Evolutionary conservation across 1,140 invertebrate genomes (phyloP).

Genomic region (Drosophila navojoa): DNA sequence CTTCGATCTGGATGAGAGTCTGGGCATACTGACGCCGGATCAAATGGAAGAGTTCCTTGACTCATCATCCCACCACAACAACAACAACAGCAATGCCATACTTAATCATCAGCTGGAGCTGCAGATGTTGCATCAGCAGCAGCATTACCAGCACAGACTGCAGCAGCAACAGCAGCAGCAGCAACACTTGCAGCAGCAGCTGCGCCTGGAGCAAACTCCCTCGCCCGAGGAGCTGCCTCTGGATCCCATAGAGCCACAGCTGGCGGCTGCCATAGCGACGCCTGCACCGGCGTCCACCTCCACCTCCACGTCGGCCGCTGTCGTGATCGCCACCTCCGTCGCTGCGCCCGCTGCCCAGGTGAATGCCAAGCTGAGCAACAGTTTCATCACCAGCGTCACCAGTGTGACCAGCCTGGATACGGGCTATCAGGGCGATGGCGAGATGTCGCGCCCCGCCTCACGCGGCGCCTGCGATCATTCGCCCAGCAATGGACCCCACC

Average conservation of each 20-base stretch:
- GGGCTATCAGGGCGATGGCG: slow-evolving; percentile 93
- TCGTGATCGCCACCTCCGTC: not conserved
- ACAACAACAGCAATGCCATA: slow-evolving; percentile 64
- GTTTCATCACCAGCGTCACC: slow-evolving; percentile 92
- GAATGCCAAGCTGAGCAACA: slow-evolving; percentile 86
- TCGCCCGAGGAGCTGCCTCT: slow-evolving; percentile 92
- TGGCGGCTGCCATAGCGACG: slow-evolving; percentile 69
- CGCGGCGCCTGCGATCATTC: slow-evolving; percentile 89
- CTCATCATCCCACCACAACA: slow-evolving; percentile 62
- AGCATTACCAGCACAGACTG: not conserved
- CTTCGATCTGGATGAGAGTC: slow-evolving; percentile 90
- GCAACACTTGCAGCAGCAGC: slow-evolving; percentile 50
- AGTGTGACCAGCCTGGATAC: slow-evolving; percentile 93
- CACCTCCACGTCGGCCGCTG: slow-evolving; percentile 6
- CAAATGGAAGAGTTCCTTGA: slow-evolving; percentile 88
- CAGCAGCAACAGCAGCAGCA: slow-evolving; percentile 18
- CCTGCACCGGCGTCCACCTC: slow-evolving; percentile 43
- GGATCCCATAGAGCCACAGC: slow-evolving; percentile 87
- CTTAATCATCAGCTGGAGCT: slow-evolving; percentile 86
- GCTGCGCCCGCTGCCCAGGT: not conserved
- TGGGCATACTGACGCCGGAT: slow-evolving; percentile 93
- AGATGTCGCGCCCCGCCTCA: slow-evolving; percentile 91
- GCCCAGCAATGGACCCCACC: slow-evolving; percentile 82
- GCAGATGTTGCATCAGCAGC: slow-evolving; percentile 61
- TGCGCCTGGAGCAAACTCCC: slow-evolving; percentile 89